These are phyloP conservation scores for Harpagus bidentatus DNA, from an alignment of 2,113 vertebrate genomes.

Conservation along the genomic window DNA sequence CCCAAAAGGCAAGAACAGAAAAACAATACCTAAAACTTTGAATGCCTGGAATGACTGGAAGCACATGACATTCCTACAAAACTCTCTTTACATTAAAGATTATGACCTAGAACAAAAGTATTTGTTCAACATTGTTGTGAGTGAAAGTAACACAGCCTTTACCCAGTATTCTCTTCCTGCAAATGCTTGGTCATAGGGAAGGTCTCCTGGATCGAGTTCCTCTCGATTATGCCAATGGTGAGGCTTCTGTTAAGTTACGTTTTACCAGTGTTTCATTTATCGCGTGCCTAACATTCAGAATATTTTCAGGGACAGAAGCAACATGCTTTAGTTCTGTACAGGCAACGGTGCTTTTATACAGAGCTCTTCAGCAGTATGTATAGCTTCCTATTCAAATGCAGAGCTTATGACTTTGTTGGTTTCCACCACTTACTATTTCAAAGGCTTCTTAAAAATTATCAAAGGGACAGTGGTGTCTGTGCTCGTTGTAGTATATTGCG, in stretches of 20 bases:
- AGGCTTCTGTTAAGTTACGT: not conserved
- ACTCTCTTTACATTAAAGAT: not conserved
- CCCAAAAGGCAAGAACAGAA: not conserved
- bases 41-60: not conserved
- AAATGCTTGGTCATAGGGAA: not conserved
- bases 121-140: not conserved
- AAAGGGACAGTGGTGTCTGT: not conserved
- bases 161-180: not conserved
- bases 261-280: not conserved
- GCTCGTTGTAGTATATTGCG: accelerated
- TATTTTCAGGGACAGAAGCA: not conserved
- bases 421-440: not conserved
- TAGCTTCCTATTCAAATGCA: not conserved
- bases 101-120: not conserved
- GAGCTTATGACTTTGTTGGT: not conserved
- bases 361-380: not conserved
- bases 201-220: not conserved
- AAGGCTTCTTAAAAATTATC: not conserved
- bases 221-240: not conserved
- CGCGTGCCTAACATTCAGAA: accelerated
- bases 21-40: not conserved
- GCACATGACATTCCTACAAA: not conserved
- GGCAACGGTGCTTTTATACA: not conserved
- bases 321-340: not conserved
- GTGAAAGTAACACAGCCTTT: not conserved